Base-by-base conservation (phyloP, 2,888 invertebrate species). In the Philopedon plagiatum region DNA sequence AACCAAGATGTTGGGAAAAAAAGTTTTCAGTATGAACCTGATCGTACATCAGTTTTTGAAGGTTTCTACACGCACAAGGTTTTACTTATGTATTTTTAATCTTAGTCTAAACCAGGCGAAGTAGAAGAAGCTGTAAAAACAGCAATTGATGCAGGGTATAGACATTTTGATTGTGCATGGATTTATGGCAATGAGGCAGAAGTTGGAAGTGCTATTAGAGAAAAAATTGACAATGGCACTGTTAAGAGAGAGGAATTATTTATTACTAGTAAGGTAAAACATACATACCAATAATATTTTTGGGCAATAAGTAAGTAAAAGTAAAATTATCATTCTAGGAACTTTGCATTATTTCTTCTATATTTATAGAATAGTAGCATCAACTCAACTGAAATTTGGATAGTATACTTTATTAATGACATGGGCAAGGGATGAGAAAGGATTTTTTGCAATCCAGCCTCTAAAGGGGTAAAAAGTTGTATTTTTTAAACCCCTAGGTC, bases 221-320 rank as follows among this genome's bases (percentile, higher is more conserved):
- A 86, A 66, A 92, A 91, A 84, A 87, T 93, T 1, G 80, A 83
- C 0, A 89, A 90, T 57, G 91, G 92, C 0, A 87, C 88, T 1
- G 87, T 92, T 0, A 91, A 88, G 76, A 86, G 93, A 44, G 89
- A 91, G 76, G 92, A 93, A 13, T 84, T 93, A 0, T 93, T 90
- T 82, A 87, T 93, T 70, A 90, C 89, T 0, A 90, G 89, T 71
- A 93, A 93, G 75, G 80, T 81, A 76, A 57, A n/a, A n/a, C n/a
- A n/a, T n/a, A n/a, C n/a, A n/a, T n/a, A n/a, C n/a, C n/a, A n/a
- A n/a, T n/a, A n/a, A n/a, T n/a, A n/a, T n/a, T n/a, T n/a, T n/a
- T n/a, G n/a, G n/a, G n/a, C n/a, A n/a, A n/a, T n/a, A n/a, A n/a
- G n/a, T n/a, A n/a, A n/a, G n/a, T n/a, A n/a, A n/a, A n/a, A n/a